Evolutionary conservation across 2,888 invertebrate species (phyloP), one percentile per base, ranked within the genome.

Genomic region (Phasia obesa): DNA sequence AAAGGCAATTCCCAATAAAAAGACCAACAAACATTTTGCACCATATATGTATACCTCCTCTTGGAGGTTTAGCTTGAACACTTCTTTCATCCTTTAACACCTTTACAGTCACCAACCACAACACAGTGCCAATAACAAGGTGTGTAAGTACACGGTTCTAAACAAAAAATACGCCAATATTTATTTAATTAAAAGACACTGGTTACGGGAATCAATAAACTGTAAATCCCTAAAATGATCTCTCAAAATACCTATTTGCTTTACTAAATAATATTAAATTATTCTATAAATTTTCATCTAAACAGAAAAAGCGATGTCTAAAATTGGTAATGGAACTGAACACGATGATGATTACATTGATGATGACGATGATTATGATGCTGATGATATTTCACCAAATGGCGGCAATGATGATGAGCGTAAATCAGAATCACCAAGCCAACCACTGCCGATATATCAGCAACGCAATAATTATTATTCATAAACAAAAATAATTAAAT

Each of bases 401-500:
- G 77, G 73, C 27, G 77, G 77, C 11, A 27, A 51, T 35, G 77
- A 84, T 44, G 86, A 95, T 95, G 86, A 95, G 95, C 74, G 95
- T 44, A 84, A 86, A 73, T 88, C 89, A 75, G 89, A 88, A 77
- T 91, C 91, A 82, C 96, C 97, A 47, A 94, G 94, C 87, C 95
- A 95, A 73, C 94, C 96, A 89, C 93, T 97, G 90, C 97, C 97
- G 70, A 93, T 97, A 85, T 96, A 96, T 90, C 97, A 97, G 91
- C 96, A 97, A 91, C 94, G 97, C 89, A 96, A 97, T 89, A 97
- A 97, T 91, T 96, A 94, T 92, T 96, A 95, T 90, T 93, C 93
- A 82, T 94, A 92, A 92, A 86, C 51, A 44, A 42, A 62, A 42
- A 69, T 21, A 51, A n/a, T 51, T 38, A 70, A 60, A 38, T 21